Evolutionary conservation across 2,888 invertebrate species (phyloP).

Genomic region (Hyposoter dolosus): DNA sequence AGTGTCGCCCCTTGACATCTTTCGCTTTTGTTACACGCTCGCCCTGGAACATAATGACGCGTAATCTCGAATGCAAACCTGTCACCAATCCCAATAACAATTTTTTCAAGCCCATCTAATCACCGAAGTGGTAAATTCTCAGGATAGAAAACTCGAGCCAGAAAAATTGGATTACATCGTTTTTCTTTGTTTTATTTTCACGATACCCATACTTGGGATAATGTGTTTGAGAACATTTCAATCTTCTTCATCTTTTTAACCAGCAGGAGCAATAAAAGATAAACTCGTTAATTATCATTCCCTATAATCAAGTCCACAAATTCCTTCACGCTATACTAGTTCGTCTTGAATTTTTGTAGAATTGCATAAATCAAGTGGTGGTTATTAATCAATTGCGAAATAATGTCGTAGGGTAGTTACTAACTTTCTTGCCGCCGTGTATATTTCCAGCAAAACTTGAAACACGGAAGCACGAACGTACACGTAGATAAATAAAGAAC

Average conservation of each 20-base stretch:
- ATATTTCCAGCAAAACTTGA: slow-evolving; percentile 21
- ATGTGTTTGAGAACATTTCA: background rate
- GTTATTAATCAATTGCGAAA: background rate
- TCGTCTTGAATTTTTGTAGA: background rate
- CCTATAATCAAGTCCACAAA: background rate
- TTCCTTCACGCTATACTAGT: background rate
- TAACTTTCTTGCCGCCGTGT: slow-evolving; percentile 9
- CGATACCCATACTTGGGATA: background rate
- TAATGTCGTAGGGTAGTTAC: background rate
- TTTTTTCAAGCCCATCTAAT: slow-evolving; percentile 6
- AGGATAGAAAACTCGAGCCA: background rate
- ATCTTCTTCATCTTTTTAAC: background rate
- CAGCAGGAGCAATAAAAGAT: background rate
- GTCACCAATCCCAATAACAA: slow-evolving; percentile 45
- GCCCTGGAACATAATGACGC: slow-evolving; percentile 30
- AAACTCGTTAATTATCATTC: background rate
- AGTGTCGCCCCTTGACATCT: slow-evolving; percentile 17
- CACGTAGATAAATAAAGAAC: slow-evolving; percentile 54
- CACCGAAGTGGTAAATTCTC: background rate
- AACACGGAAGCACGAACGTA: slow-evolving; percentile 49
- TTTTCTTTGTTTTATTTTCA: background rate
- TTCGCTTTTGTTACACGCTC: background rate
- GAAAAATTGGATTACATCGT: background rate
- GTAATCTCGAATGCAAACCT: slow-evolving; percentile 45
- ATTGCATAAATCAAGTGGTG: background rate